These are phyloP conservation scores for Pitta sordida DNA, from an alignment of 2,113 vertebrate species.

Conservation along the genomic window DNA sequence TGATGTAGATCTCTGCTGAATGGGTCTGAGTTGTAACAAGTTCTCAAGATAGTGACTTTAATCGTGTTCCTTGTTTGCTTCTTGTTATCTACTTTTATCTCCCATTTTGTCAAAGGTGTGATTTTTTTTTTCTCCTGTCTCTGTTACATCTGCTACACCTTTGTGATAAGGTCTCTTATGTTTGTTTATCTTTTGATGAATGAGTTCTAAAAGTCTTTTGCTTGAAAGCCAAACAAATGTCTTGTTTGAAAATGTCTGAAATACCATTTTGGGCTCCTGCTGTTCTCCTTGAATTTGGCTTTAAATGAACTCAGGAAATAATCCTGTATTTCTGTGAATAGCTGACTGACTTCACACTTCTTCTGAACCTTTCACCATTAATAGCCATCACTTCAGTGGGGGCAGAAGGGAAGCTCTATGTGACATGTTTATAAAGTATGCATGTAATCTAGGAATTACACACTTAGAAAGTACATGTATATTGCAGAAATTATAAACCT, in stretches of 20 bases:
- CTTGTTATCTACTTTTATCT: constrained; percentile 12
- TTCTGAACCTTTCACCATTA: background rate
- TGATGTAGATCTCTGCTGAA: background rate
- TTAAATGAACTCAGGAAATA: background rate
- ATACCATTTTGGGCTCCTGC: background rate
- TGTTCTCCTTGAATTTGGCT: constrained; percentile 1
- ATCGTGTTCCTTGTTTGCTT: constrained; percentile 11
- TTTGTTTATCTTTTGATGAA: constrained; percentile 55
- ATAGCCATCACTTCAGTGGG: background rate
- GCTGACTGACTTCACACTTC: background rate
- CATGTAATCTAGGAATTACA: background rate
- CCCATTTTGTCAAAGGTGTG: constrained; percentile 7
- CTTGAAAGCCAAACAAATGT: constrained; percentile 17
- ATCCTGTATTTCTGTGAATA: background rate
- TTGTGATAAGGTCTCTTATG: constrained; percentile 18
- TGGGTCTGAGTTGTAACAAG: background rate
- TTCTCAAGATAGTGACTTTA: constrained; percentile 24
- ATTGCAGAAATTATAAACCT: background rate
- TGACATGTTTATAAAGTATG: background rate
- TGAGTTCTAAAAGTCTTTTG: constrained; percentile 21
- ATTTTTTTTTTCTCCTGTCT: background rate
- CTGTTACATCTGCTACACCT: background rate
- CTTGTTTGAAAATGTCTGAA: constrained; percentile 34
- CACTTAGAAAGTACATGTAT: background rate
- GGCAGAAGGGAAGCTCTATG: accelerated